These are phyloP conservation scores for Abramis brama DNA, from an alignment of 2,113 vertebrate species.

Conservation along the genomic window DNA sequence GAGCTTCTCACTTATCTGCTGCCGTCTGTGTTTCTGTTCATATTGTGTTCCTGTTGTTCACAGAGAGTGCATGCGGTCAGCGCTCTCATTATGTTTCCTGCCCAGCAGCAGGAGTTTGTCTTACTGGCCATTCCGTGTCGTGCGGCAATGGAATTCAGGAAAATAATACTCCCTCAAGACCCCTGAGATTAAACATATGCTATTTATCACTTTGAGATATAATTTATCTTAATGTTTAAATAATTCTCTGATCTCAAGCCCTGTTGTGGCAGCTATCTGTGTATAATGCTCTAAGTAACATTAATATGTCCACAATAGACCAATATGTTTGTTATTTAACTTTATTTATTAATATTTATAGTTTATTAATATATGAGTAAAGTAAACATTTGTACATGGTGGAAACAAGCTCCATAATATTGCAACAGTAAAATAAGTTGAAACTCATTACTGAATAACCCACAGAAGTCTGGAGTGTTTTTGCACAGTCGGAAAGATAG, in stretches of 20 bases:
- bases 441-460: not conserved
- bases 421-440: not conserved
- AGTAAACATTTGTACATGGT: not conserved
- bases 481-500: not conserved
- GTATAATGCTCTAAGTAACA: not conserved
- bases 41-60: not conserved
- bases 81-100: not conserved
- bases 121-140: not conserved
- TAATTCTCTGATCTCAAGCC: not conserved
- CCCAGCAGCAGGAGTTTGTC: not conserved
- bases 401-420: not conserved
- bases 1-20: not conserved
- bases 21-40: not conserved
- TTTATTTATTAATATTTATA: not conserved
- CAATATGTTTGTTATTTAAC: no score
- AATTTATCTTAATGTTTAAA: not conserved
- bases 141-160: not conserved
- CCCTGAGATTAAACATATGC: constrained; percentile 3
- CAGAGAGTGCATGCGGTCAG: not conserved
- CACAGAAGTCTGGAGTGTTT: constrained; percentile 5
- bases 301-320: no score
- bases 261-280: not conserved
- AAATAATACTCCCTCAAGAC: not conserved
- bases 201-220: not conserved
- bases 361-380: no score